Conservation (phyloP, 2,888 invertebrate genomes). For the Amphiduros pacificus region DNA sequence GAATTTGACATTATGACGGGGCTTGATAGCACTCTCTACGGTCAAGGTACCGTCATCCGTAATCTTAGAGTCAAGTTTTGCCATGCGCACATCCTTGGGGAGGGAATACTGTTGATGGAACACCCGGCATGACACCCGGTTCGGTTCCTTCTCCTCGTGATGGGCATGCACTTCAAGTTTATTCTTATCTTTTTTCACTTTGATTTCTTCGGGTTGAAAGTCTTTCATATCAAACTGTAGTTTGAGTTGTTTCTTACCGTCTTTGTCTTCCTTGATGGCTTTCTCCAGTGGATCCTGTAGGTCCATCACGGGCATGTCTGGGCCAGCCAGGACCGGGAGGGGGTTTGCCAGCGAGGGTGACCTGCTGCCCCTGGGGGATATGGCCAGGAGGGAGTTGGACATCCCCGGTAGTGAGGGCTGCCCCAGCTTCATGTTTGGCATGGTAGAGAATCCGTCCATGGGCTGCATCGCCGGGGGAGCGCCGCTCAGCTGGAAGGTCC, state of each 20-base stretch:
- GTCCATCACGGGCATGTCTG: background rate
- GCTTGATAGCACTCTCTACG: slow-evolving; percentile 9
- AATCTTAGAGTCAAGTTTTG: slow-evolving; percentile 8
- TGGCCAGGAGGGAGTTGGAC: background rate
- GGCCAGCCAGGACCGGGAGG: background rate
- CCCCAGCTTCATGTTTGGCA: background rate
- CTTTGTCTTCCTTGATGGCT: background rate
- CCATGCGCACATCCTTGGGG: slow-evolving; percentile 2
- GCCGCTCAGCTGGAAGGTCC: slow-evolving; percentile 1
- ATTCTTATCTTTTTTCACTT: slow-evolving; percentile 7
- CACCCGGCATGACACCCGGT: slow-evolving; percentile 11
- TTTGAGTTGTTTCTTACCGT: slow-evolving; percentile 11
- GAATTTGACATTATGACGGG: slow-evolving; percentile 11
- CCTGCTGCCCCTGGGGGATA: background rate
- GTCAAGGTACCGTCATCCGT: background rate
- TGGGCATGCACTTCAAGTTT: slow-evolving; percentile 8
- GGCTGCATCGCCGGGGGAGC: background rate
- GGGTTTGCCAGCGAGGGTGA: background rate
- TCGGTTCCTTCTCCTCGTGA: slow-evolving; percentile 14
- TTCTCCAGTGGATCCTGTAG: background rate
- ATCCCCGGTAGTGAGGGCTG: background rate
- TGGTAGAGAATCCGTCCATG: background rate
- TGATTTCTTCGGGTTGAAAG: slow-evolving; percentile 7
- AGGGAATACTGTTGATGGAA: slow-evolving; percentile 13
- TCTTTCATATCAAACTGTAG: slow-evolving; percentile 12